Conservation (phyloP, 2,888 invertebrate species). For the Oxytorus armatus region DNA sequence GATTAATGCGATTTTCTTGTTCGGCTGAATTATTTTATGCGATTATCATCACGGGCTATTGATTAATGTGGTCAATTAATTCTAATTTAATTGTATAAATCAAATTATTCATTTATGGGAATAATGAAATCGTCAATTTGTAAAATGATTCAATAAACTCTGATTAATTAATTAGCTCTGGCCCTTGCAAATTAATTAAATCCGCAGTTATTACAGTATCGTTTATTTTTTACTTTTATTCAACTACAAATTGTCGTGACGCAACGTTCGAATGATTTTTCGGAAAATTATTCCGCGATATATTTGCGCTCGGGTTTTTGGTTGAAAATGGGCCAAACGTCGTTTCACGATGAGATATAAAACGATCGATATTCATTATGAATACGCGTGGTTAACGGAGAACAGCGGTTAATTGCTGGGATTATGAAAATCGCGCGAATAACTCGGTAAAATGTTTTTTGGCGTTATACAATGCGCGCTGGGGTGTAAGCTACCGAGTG, state of each 20-base stretch:
- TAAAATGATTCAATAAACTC: no score
- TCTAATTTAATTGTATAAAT: no score
- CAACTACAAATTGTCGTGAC: background rate
- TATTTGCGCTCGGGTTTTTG: background rate
- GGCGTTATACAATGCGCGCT: background rate
- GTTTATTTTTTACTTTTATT: background rate
- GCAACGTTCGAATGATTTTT: background rate
- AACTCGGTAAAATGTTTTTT: constrained; percentile 3
- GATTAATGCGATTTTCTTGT: no score
- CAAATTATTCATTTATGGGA: no score
- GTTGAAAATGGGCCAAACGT: background rate
- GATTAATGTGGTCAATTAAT: no score
- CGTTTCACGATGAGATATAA: background rate
- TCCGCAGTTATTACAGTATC: background rate
- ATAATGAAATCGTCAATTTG: no score
- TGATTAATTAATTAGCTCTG: no score
- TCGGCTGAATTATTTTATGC: no score
- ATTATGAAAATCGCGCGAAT: constrained; percentile 5
- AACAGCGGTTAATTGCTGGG: background rate
- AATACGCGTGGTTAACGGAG: background rate
- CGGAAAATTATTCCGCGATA: background rate
- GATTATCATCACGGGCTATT: no score
- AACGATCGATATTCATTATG: constrained; percentile 12
- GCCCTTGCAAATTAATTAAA: no score
- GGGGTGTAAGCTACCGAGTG: background rate